Evolutionary conservation across 2,888 invertebrate species (phyloP), one percentile per base, ranked within the genome.

Genomic region (Chrysomela aeneicollis): DNA sequence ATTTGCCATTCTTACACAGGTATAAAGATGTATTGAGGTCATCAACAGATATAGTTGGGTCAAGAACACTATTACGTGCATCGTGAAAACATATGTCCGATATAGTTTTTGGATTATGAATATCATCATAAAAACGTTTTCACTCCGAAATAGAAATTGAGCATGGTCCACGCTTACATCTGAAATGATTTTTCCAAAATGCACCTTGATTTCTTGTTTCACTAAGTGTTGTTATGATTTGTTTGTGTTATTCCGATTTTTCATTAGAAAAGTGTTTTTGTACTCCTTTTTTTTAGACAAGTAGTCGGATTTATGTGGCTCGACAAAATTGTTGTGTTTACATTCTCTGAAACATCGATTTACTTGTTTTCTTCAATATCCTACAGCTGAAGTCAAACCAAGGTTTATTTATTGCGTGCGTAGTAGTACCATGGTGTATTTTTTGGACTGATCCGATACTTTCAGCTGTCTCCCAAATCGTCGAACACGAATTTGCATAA

Each of bases 151-250:
- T 15, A 49, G 49, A 49, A 17, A 49, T 49, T 17, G 49, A 15
- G 19, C 49, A 49, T 18, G 17, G 2, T 19, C 2, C 19, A 8
- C 49, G 2, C n/a, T 21, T 10, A 8, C 22, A n/a, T 21, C 21
- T 50, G 50, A 21, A 50, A 22, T 12, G 10, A 10, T 50, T 50
- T 50, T 50, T 21, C 50, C 50, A 50, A 21, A 50, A 50, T 21
- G 50, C 21, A 9, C 9, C 21, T 18, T 50, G 50, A 5, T 50
- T 21, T 50, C 19, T 50, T 21, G 19, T 50, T 22, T 22, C 26
- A 26, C 30, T 52, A 1, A 26, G 30, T 26, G 22, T 26, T n/a
- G n/a, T 10, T 2, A 52, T 30, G 3, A 52, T 52, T 6, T 52
- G 1, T 26, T 52, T 52, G 26, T 52, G 26, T 26, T 52, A 50